Base-by-base conservation (phyloP, 2,888 invertebrate species). In the Ecdyonurus torrentis region DNA sequence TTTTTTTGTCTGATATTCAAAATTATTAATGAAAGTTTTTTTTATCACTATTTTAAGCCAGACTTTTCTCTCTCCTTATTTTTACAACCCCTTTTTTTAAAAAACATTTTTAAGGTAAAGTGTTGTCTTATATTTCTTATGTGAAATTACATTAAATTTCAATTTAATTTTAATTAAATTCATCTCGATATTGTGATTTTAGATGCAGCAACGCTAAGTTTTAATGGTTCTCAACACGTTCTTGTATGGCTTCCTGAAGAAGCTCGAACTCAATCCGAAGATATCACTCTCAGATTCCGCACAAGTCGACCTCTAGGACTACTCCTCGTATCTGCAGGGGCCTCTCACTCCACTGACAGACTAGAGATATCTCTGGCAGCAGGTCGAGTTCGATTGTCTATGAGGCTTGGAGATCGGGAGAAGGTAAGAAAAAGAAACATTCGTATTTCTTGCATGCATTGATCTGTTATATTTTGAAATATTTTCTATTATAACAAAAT, bases 151-250 rank as follows among this genome's bases (percentile, higher is more conserved):
- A n/a, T n/a, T n/a, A n/a, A n/a, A n/a, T n/a, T n/a, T n/a, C n/a
- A n/a, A n/a, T n/a, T n/a, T n/a, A n/a, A n/a, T n/a, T n/a, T n/a
- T n/a, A n/a, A n/a, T n/a, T n/a, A n/a, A n/a, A n/a, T 64, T 63
- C 55, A 37, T n/a, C 23, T 23, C 1, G 52, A 20, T 52, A 60
- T 64, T 55, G 3, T 52, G 62, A 19, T 65, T 59, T 64, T 81
- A 87, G 95, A 91, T 73, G 89, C 94, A 0, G 85, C 91, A 5
- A 92, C 91, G 1, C 78, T 96, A 66, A 86, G 83, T 70, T 84
- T 95, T 71, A 93, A 95, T 72, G 94, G 93, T 52, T 86, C 88
- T 23, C 92, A 95, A 73, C 90, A 91, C 72, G 83, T 95, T 77
- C 84, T 86, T 52, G 84, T 91, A 2, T 78, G 85, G 59, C 75